Base-by-base conservation (phyloP, 2,888 invertebrate species). In the Agrilus mali region DNA sequence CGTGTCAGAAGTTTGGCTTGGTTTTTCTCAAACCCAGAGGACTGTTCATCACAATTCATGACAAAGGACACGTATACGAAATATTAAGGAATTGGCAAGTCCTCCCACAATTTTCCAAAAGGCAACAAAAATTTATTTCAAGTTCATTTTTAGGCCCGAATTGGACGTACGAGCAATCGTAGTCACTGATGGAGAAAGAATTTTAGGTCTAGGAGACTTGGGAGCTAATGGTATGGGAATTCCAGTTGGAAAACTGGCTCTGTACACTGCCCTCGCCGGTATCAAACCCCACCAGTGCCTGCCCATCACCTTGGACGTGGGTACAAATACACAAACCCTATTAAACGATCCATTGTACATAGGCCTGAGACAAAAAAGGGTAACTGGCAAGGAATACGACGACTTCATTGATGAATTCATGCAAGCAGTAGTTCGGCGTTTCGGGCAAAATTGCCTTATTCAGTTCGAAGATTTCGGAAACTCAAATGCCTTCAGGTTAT, bases 161-260 rank as follows among this genome's bases (percentile, higher is more conserved):
- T 70, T 75, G 16, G 88, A 92, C 61, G 82, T 92, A 4, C 77
- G 88, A 5, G 90, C 87, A 1, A 82, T 90, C 56, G 93, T 94
- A 8, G 96, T 97, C 35, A 98, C 98, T 0, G 98, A 98, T 64
- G 98, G 98, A 13, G 97, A 98, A 67, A 78, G 98, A 43, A 98
- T 99, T 64, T 73, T 99, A 43, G 98, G 98, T 4, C 73, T 98
- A 42, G 98, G 98, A 3, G 98, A 98, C 69, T 74, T 97, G 50
- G 98, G 98, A 7, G 93, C 90, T 4, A 86, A 89, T 63, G 98
- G 98, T 10, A 98, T 98, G 95, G 98, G 97, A 50, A 99, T 98
- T 59, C 97, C 98, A 1, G 84, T 96, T 35, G 98, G 98, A 50
- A 99, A 98, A 70, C 71, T 99, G 52, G 80, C 96, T 4, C 74